These are phyloP conservation scores for Hafferia zeledoni DNA, from an alignment of 2,797 vertebrate species.

Conservation along the genomic window DNA sequence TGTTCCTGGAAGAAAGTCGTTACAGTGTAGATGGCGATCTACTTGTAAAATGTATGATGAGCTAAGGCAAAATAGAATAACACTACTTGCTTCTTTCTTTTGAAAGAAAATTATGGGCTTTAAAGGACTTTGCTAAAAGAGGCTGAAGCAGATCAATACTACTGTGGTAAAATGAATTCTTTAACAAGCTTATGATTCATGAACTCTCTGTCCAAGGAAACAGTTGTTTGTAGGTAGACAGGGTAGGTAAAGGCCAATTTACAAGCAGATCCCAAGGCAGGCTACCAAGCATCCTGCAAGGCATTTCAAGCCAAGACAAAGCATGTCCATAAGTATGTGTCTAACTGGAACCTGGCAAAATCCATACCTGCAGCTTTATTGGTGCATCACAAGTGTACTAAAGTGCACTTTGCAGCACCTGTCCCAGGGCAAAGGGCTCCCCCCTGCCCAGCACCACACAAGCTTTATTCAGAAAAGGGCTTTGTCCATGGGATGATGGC, in stretches of 20 bases:
- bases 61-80: background rate
- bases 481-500: background rate
- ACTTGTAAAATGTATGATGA: background rate
- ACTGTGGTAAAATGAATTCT: background rate
- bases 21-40: background rate
- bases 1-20: conserved; percentile 1
- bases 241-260: background rate
- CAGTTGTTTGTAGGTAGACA: background rate
- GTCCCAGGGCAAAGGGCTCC: background rate
- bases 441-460: background rate
- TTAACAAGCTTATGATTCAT: background rate
- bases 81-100: background rate
- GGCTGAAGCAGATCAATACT: background rate
- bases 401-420: background rate
- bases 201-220: background rate
- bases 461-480: background rate
- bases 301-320: background rate
- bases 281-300: background rate
- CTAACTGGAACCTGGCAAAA: background rate
- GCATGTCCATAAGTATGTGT: rapidly evolving
- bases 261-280: background rate
- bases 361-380: background rate
- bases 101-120: background rate
- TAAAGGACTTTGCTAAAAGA: background rate
- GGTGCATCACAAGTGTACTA: too few species aligned